A percentile compares a stretch with the other conserved stretches of the same genome.
Conservation (phyloP, 2,113 vertebrate genomes). For the Scomber japonicus region DNA sequence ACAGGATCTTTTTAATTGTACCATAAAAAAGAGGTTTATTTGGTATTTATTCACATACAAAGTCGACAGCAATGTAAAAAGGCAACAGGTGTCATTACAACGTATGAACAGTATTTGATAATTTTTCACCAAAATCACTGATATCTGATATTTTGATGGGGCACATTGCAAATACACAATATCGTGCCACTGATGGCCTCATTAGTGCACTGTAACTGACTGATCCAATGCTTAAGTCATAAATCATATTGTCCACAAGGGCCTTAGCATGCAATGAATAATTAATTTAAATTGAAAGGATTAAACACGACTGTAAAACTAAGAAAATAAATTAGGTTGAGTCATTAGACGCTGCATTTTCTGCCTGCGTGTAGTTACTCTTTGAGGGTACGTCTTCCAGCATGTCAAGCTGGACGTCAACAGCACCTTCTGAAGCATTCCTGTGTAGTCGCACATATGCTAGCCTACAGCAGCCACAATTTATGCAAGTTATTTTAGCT, state of each 20-base stretch:
- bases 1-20: background rate
- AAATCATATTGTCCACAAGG: too few relatives aligned
- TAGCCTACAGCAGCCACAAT: background rate
- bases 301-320: background rate
- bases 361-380: background rate
- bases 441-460: background rate
- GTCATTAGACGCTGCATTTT: background rate
- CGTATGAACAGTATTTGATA: too few relatives aligned
- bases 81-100: too few relatives aligned
- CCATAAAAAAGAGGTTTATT: background rate
- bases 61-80: background rate
- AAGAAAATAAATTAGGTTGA: background rate
- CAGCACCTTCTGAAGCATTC: background rate
- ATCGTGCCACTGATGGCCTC: too few relatives aligned
- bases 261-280: background rate
- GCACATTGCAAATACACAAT: too few relatives aligned
- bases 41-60: background rate
- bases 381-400: background rate
- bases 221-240: too few relatives aligned
- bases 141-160: too few relatives aligned
- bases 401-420: background rate
- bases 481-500: conserved; percentile 9
- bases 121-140: too few relatives aligned
- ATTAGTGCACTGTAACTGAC: too few relatives aligned
- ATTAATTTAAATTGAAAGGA: background rate